A percentile compares a stretch with the other conserved stretches of the same genome.
phyloP scores from a whole-genome alignment of 2,888 invertebrate species.

The Mactromeris polynyma region DNA sequence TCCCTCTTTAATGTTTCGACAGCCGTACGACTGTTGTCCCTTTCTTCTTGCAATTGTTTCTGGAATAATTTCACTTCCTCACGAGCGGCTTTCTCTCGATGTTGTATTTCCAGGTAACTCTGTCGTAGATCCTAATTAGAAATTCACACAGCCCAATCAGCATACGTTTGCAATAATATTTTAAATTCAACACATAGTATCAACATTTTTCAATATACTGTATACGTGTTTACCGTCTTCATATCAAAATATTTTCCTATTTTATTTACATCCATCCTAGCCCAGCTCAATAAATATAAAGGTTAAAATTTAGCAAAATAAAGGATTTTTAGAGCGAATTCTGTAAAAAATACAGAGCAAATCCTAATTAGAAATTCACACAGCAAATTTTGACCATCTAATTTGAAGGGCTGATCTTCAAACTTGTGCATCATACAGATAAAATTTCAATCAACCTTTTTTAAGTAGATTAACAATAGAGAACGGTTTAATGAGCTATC shows the following conservation, averaged over 20 bases:
- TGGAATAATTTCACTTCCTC: slow-evolving; percentile 82
- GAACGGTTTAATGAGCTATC: no score
- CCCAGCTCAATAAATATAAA: no score
- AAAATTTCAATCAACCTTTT: no score
- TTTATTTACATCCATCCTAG: no score
- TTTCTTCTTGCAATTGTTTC: slow-evolving; percentile 81
- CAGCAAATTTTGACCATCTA: no score
- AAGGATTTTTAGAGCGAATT: no score
- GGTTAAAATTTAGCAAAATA: no score
- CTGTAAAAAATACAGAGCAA: no score
- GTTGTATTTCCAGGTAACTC: slow-evolving; percentile 80
- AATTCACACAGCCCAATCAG: not conserved
- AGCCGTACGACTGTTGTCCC: slow-evolving; percentile 78
- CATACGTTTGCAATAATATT: not conserved
- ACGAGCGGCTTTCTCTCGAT: slow-evolving; percentile 80
- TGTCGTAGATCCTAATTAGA: slow-evolving; percentile 78
- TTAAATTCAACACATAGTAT: not conserved
- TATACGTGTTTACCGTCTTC: not conserved
- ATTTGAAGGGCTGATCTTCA: no score
- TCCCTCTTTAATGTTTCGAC: slow-evolving; percentile 81
- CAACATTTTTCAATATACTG: not conserved
- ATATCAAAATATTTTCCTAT: not conserved
- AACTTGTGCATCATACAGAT: no score
- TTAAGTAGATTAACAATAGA: no score
- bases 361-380: no score